Evolutionary conservation across 2,113 vertebrate genomes (phyloP), one percentile per base, ranked within the genome.

Genomic region (Centropus unirufus): DNA sequence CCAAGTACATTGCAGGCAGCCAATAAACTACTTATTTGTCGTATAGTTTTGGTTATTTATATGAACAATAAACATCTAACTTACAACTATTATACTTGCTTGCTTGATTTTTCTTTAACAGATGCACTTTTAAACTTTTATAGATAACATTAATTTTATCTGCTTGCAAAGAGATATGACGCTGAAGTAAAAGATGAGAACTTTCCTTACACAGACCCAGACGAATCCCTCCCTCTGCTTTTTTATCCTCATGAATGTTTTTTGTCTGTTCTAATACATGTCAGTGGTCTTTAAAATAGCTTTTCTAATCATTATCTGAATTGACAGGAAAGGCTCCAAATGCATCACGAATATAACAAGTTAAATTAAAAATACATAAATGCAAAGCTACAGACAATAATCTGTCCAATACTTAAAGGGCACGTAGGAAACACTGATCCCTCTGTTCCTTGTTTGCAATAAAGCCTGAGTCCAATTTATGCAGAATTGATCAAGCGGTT

Each of bases 311-410:
- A 61, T 86, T 84, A 64, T 51, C 52, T 0, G 19, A 68, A 89
- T 84, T 1, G 18, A 81, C 73, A 83, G 46, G 57, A 97, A 90
- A 92, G 73, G 69, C 72, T 90, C 40, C 27, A 62, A 82, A 96
- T 73, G 66, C 12, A 94, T 63, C 83, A 92, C 49, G 87, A 95
- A 84, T 74, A 83, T 94, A 94, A 42, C 57, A 92, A 93, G 62
- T 72, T 86, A 95, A 93, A 93, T 69, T 82, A 94, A 95, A 96
- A 87, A 92, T 36, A 93, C 34, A 89, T 59, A 83, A 96, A 93
- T 2, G 19, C 13, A 64, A 57, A 63, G 40, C 63, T 92, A 81
- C 54, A 77, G 75, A 96, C 55, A 89, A 95, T 74, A 74, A 89
- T 68, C 61, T 80, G 77, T 40, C 51, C 5, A 42, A 8, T 44